Evolutionary conservation across 2,113 vertebrate species (phyloP).

Genomic region (Brienomyrus brachyistius): DNA sequence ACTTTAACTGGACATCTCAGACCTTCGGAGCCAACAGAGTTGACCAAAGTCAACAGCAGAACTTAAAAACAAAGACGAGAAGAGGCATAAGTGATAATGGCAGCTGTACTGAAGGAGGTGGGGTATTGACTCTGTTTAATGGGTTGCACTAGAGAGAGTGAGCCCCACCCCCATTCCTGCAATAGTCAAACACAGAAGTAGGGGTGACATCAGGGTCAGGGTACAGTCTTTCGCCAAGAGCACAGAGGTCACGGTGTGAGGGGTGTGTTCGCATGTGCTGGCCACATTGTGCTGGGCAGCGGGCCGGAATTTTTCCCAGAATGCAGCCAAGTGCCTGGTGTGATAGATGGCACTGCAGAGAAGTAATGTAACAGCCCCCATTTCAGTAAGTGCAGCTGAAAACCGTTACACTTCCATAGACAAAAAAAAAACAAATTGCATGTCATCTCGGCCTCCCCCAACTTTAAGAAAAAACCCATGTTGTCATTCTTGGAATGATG

Average conservation of each 20-base stretch:
- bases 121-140: neutral
- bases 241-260: neutral
- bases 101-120: neutral
- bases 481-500: constrained; percentile 40
- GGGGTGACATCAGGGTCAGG: constrained; percentile 17
- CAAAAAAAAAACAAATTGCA: neutral
- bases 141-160: neutral
- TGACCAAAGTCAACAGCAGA: constrained; percentile 7
- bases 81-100: neutral
- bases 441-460: neutral
- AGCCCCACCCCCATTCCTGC: neutral
- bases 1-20: neutral
- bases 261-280: neutral
- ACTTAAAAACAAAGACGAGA: constrained; percentile 9
- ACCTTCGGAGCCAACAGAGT: neutral
- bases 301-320: neutral
- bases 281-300: neutral
- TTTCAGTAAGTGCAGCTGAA: neutral
- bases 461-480: constrained; percentile 26
- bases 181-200: constrained; percentile 13
- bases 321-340: neutral
- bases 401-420: neutral
- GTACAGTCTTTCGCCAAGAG: constrained; percentile 9
- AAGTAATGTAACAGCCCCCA: neutral
- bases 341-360: neutral